phyloP scores from a whole-genome alignment of 2,797 vertebrate species.

The Loriculus beryllinus region DNA sequence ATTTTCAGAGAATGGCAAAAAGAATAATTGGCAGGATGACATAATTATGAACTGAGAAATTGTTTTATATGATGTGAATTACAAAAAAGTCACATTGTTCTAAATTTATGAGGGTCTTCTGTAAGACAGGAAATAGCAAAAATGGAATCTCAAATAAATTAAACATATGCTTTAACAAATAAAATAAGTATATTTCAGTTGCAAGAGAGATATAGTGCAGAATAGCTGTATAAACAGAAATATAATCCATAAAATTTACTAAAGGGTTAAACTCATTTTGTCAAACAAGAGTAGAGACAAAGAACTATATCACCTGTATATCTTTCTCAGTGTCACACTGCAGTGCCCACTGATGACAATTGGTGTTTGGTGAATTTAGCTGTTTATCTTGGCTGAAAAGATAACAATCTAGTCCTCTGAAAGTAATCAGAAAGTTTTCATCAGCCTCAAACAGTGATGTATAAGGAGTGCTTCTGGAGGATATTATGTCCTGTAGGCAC shows the following conservation, averaged over 20 bases:
- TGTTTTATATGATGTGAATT: neutral
- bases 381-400: neutral
- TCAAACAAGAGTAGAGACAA: neutral
- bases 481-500: conserved; percentile 34
- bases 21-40: neutral
- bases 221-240: neutral
- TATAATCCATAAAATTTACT: neutral
- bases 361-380: neutral
- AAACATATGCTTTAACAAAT: neutral
- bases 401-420: neutral
- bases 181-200: neutral
- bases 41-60: conserved; percentile 9
- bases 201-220: neutral
- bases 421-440: conserved; percentile 38
- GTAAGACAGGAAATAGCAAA: neutral
- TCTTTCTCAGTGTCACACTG: neutral
- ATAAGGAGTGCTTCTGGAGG: neutral
- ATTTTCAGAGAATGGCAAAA: conserved; percentile 10
- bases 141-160: neutral
- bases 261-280: neutral
- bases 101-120: conserved; percentile 3
- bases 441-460: conserved; percentile 6
- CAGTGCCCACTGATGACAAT: neutral
- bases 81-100: neutral
- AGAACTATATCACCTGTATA: neutral